A percentile compares a stretch with the other conserved stretches of the same genome.
phyloP scores from a whole-genome alignment of 2,888 invertebrate species.

The Blera fallax region DNA sequence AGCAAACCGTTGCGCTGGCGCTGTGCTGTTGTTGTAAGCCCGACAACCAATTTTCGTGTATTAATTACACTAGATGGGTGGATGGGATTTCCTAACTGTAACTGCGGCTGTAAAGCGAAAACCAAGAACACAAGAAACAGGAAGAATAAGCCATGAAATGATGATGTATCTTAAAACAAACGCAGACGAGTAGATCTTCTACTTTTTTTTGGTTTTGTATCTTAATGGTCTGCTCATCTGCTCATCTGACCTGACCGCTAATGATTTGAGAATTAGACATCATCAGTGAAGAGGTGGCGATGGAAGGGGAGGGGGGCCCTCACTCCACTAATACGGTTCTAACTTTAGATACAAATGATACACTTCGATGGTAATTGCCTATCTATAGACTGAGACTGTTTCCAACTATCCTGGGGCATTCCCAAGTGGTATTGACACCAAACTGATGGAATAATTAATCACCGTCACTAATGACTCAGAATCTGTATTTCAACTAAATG shows the following conservation, averaged over 20 bases:
- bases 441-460: slow-evolving; percentile 19
- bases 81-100: slow-evolving; percentile 48
- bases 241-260: slow-evolving; percentile 22
- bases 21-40: slow-evolving; percentile 4
- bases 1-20: slow-evolving; percentile 32
- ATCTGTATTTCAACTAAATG: slow-evolving; percentile 45
- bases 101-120: slow-evolving; percentile 20
- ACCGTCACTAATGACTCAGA: slow-evolving; percentile 40
- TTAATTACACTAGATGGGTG: slow-evolving; percentile 60
- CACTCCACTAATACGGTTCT: background rate
- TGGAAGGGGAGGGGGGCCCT: no score
- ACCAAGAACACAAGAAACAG: slow-evolving; percentile 18
- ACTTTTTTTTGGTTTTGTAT: background rate
- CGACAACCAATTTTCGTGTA: slow-evolving; percentile 61
- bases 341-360: background rate
- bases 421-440: slow-evolving; percentile 46
- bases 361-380: slow-evolving; percentile 28
- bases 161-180: slow-evolving; percentile 39
- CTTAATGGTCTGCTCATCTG: slow-evolving; percentile 29
- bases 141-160: slow-evolving; percentile 49
- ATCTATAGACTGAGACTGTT: background rate
- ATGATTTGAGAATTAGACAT: slow-evolving; percentile 43
- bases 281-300: background rate
- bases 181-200: background rate
- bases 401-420: background rate